Percentiles rank a stretch among this genome's conserved stretches.
phyloP scores from a whole-genome alignment of 2,888 invertebrate species.

The Clepsis dumicolana region DNA sequence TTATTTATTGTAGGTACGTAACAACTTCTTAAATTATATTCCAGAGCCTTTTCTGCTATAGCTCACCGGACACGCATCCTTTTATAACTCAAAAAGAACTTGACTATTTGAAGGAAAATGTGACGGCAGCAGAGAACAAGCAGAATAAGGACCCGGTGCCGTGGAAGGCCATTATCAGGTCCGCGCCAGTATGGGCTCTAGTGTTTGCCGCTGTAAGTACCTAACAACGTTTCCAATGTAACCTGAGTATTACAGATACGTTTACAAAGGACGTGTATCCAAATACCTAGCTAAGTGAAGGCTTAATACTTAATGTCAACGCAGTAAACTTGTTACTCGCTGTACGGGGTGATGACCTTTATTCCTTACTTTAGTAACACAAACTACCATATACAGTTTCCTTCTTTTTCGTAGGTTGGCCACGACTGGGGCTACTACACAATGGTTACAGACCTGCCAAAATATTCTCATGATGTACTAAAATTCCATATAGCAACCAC shows the following conservation, averaged over 20 bases:
- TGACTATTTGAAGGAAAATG: slow-evolving; percentile 83
- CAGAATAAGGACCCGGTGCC: slow-evolving; percentile 87
- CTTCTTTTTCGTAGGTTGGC: slow-evolving; percentile 64
- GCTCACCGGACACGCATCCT: slow-evolving; percentile 82
- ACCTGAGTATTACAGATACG: not conserved
- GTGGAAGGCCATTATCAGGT: slow-evolving; percentile 89
- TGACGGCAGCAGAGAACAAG: slow-evolving; percentile 79
- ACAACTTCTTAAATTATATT: slow-evolving; percentile 45
- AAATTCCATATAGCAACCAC: slow-evolving; percentile 88
- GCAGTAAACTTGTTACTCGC: too few relatives aligned
- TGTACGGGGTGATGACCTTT: too few relatives aligned
- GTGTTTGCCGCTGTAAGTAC: slow-evolving; percentile 89
- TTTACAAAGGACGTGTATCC: too few relatives aligned
- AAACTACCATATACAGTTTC: not conserved
- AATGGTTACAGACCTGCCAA: slow-evolving; percentile 90
- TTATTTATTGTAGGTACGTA: too few relatives aligned
- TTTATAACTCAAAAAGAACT: slow-evolving; percentile 84
- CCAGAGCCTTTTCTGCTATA: slow-evolving; percentile 81
- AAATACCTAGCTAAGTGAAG: not conserved
- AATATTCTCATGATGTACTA: slow-evolving; percentile 88
- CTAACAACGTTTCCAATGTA: not conserved
- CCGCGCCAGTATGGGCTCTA: slow-evolving; percentile 89
- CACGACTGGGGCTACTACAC: slow-evolving; percentile 90
- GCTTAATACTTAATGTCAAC: too few relatives aligned
- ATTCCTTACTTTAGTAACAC: too few relatives aligned